Evolutionary conservation across 2,888 invertebrate species (phyloP).

Genomic region (Drosophila kokeensis): DNA sequence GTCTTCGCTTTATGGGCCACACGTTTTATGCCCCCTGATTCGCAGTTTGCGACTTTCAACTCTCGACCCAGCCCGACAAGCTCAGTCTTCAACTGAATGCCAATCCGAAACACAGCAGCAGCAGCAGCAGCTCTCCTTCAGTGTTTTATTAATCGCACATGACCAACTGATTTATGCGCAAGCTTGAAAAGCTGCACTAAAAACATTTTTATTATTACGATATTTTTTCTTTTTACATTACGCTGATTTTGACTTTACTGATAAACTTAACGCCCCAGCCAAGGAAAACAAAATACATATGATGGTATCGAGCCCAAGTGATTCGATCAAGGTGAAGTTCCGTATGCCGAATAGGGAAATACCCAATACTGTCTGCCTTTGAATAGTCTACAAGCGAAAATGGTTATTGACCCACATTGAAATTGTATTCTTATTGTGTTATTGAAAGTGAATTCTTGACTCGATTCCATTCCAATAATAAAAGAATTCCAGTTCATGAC

Average conservation of each 20-base stretch:
- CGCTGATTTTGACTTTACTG: slow-evolving; percentile 73
- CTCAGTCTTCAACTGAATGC: slow-evolving; percentile 16
- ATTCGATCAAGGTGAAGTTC: slow-evolving; percentile 43
- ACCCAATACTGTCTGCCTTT: not conserved
- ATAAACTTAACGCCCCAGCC: slow-evolving; percentile 70
- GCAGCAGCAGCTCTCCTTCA: slow-evolving; percentile 26
- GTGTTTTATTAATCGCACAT: slow-evolving; percentile 79
- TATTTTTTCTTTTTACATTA: slow-evolving; percentile 43
- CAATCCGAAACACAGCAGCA: slow-evolving; percentile 14
- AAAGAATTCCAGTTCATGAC: no score
- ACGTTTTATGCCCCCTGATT: slow-evolving; percentile 74
- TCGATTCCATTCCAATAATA: not conserved
- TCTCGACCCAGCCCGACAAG: slow-evolving; percentile 57
- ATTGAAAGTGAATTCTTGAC: not conserved
- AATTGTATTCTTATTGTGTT: not conserved
- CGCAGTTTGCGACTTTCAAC: slow-evolving; percentile 50
- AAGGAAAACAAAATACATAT: slow-evolving; percentile 37
- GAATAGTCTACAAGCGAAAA: not conserved
- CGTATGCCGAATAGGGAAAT: not conserved
- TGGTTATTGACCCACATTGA: not conserved
- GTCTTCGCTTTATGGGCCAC: slow-evolving; percentile 77
- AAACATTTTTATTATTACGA: slow-evolving; percentile 78
- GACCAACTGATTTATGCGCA: slow-evolving; percentile 78
- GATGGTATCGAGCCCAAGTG: slow-evolving; percentile 50
- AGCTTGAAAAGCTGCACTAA: slow-evolving; percentile 71